Evolutionary conservation across 2,888 invertebrate genomes (phyloP).

Genomic region (Operophtera brumata): DNA sequence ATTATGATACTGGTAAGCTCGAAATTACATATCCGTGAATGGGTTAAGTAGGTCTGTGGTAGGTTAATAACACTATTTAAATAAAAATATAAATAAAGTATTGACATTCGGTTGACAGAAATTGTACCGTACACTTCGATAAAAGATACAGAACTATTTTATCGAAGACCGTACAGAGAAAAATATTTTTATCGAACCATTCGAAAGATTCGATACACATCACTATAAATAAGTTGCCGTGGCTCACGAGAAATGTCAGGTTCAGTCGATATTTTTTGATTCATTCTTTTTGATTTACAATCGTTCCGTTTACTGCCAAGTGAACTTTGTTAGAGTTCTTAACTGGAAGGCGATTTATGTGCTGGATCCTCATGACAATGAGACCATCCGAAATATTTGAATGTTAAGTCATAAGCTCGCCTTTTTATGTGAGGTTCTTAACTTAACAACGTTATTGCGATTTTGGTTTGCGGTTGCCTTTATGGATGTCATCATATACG

Average conservation of each 20-base stretch:
- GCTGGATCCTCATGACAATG: slow-evolving; percentile 61
- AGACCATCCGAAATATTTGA: slow-evolving; percentile 69
- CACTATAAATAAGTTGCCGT: slow-evolving; percentile 54
- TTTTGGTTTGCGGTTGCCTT: slow-evolving; percentile 44
- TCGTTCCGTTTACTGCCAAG: slow-evolving; percentile 72
- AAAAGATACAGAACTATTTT: too few species aligned
- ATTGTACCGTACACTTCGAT: too few species aligned
- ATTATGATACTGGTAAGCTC: neutral
- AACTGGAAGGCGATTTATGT: slow-evolving; percentile 75
- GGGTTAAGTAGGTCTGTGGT: neutral
- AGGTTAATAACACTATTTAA: neutral
- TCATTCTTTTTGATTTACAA: slow-evolving; percentile 76
- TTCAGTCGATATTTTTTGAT: slow-evolving; percentile 68
- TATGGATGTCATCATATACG: slow-evolving; percentile 21
- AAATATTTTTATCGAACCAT: slow-evolving; percentile 8
- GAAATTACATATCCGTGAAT: neutral
- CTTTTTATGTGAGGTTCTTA: slow-evolving; percentile 43
- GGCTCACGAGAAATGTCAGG: slow-evolving; percentile 61
- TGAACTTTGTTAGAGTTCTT: slow-evolving; percentile 74
- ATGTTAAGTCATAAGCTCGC: slow-evolving; percentile 62
- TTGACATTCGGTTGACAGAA: too few species aligned
- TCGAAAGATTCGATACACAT: slow-evolving; percentile 31
- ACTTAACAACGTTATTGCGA: slow-evolving; percentile 51
- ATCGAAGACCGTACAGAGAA: too few species aligned
- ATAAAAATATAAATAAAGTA: neutral